These are phyloP conservation scores for Chironomus striatipennis DNA, from an alignment of 1,140 invertebrate species.

Conservation along the genomic window DNA sequence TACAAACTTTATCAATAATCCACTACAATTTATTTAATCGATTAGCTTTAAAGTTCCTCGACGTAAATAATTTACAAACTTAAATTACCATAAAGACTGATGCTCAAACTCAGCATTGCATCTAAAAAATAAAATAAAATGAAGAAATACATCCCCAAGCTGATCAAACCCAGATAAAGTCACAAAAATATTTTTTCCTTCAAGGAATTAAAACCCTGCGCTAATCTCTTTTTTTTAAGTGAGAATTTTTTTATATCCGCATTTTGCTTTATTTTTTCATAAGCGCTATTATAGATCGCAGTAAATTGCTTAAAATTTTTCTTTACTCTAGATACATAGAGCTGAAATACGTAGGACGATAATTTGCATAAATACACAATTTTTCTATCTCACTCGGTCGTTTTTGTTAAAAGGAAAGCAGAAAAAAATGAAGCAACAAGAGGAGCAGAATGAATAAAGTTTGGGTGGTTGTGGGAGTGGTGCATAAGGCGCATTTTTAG, in stretches of 20 bases:
- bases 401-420: not conserved
- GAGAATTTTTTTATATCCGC: not conserved
- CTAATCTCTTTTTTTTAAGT: not conserved
- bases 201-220: not conserved
- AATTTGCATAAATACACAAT: not conserved
- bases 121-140: too few species aligned
- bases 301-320: not conserved
- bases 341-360: not conserved
- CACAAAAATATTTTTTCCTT: not conserved
- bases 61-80: conserved; percentile 4
- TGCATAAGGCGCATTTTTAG: too few species aligned
- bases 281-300: not conserved
- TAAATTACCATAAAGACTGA: not conserved
- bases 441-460: too few species aligned
- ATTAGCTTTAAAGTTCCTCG: not conserved
- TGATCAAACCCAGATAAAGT: not conserved
- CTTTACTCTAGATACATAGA: not conserved
- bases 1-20: too few species aligned
- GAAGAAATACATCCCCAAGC: not conserved
- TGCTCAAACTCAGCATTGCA: too few species aligned
- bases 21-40: not conserved
- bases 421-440: too few species aligned
- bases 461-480: too few species aligned
- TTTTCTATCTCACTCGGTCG: too few species aligned
- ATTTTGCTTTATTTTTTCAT: not conserved